Evolutionary conservation across 2,888 invertebrate species (phyloP), one percentile per base, ranked within the genome.

Genomic region (Nemotelus pantherinus): DNA sequence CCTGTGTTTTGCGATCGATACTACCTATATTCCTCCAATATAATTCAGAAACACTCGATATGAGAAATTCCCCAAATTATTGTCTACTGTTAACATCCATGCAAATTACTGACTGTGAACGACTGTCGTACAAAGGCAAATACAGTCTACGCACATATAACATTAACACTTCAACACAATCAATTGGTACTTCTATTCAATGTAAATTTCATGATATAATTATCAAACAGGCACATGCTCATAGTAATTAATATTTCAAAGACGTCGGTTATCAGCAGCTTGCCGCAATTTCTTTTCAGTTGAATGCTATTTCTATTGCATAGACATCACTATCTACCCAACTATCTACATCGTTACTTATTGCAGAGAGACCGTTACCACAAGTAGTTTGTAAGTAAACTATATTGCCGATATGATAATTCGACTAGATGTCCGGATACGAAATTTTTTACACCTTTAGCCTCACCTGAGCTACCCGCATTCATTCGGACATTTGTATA

Each of bases 381-480:
- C 10, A 6, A 53, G 7, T 7, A 7, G 53, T 53, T 53, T 53
- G 25, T 25, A 25, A 25, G 25, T 25, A 25, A 25, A 25, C 5
- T 9, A 5, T 7, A 50, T 50, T 4, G 60, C 5, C 25, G 71
- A 71, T 57, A 71, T 76, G 65, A 76, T 76, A 76, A 76, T 76
- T 65, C 65, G 63, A 63, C 65, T 60, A 65, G 64, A 65, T 65
- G 2, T 55, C 41, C 43, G 65, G 65, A 25, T 65, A 63, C 53
- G 76, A 25, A 25, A 25, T 25, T 25, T 25, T 43, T 53, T 48
- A 60, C 63, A 48, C 64, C 71, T 65, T 72, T 72, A 65, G 64
- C 75, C 72, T 74, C 77, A 77, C 77, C 77, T 77, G 77, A 77
- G 67, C 77, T 74, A 48, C 77, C 77, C 77, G 77, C 77, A 77